phyloP scores from a whole-genome alignment of 2,797 vertebrate genomes.

The Petrocephalus sullivani region DNA sequence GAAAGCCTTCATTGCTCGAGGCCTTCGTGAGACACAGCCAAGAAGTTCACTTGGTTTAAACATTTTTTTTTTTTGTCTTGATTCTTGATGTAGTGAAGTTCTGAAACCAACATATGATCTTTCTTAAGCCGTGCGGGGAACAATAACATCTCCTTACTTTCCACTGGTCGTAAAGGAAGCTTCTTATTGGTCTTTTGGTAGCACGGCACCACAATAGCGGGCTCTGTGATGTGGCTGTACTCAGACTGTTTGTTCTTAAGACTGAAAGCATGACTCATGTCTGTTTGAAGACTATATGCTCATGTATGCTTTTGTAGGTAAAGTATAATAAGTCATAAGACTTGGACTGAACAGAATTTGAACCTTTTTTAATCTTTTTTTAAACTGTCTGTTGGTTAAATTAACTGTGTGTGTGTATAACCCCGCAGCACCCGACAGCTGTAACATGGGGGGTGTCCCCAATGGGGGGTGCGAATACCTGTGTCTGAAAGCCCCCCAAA shows the following conservation, averaged over 20 bases:
- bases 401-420: neutral
- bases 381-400: neutral
- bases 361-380: neutral
- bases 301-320: neutral
- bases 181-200: neutral
- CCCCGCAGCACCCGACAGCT: conserved; percentile 78
- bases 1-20: neutral
- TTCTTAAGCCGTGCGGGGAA: neutral
- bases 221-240: neutral
- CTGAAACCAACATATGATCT: neutral
- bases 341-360: neutral
- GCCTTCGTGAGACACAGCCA: neutral
- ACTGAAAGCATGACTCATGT: neutral
- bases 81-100: neutral
- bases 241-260: neutral
- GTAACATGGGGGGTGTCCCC: conserved; percentile 77
- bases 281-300: neutral
- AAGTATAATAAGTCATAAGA: neutral
- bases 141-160: neutral
- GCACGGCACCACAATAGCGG: neutral
- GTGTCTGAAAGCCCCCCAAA: conserved; percentile 92
- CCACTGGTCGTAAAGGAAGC: neutral
- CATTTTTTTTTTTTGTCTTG: neutral
- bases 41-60: neutral
- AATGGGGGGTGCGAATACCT: conserved; percentile 93